Evolutionary conservation across 2,113 vertebrate species (phyloP), one percentile per base, ranked within the genome.

Genomic region (Oryzias curvinotus): DNA sequence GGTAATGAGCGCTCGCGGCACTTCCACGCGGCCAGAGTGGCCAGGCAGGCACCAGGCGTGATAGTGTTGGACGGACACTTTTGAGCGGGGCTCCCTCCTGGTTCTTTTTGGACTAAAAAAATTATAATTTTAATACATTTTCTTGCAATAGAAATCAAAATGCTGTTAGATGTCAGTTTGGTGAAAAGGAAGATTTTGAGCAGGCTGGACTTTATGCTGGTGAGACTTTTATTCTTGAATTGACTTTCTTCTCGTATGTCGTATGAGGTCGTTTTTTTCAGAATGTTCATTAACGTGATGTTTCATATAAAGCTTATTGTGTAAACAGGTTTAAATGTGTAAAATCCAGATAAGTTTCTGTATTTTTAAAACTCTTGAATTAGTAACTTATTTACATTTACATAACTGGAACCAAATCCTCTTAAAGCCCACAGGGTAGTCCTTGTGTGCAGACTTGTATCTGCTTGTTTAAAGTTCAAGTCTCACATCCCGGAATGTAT

Each of bases 141-240:
- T 16, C 1, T 15, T 14, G 0, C 1, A 49, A 7, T 43, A 36
- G 41, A 51, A 13, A 1, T 57, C n/a, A 45, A 36, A 45, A 91
- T 88, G 89, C 65, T 87, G 62, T 65, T 90, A 80, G 87, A 90
- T 57, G 71, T 57, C 65, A 74, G 42, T 61, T 56, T 85, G 62
- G 55, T 87, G 44, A 92, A 84, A 69, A 95, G 93, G 92, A 94
- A 90, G 91, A 93, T 96, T 67, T 93, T 94, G 16, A 60, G 91
- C 69, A 85, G 87, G 26, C 78, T 93, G 46, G 90, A 91, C 65
- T 92, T 80, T 61, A 77, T 86, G 16, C 82, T 92, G 94, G 94
- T 96, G 86, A 95, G 94, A 5, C 42, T 30, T 55, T 52, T 54
- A 0, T 26, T 47, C n/a, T 43, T 21, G 1, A 5, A 1, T 23